These are phyloP conservation scores for Syngnathus scovelli DNA, from an alignment of 2,113 vertebrate species.

Conservation along the genomic window DNA sequence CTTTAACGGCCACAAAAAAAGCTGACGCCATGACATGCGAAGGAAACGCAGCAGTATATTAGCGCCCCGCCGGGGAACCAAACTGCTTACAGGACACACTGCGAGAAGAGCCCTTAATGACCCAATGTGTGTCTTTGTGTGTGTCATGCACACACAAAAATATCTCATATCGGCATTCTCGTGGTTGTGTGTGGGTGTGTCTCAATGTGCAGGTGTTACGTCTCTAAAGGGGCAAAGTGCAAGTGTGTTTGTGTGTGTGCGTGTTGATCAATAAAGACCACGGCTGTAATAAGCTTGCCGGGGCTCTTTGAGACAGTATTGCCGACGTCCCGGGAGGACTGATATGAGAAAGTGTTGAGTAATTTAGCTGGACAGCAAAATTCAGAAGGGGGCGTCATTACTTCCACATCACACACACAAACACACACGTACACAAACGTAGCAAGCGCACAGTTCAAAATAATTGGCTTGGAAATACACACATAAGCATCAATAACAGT, in stretches of 20 bases:
- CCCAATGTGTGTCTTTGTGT: conserved; percentile 27
- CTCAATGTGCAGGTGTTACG: conserved; percentile 32
- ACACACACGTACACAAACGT: neutral
- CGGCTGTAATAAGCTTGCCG: conserved; percentile 54
- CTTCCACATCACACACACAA: neutral
- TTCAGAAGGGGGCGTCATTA: conserved; percentile 29
- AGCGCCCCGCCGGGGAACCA: conserved; percentile 57
- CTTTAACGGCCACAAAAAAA: conserved; percentile 9
- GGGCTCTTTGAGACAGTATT: conserved; percentile 52
- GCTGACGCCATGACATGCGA: conserved; percentile 5
- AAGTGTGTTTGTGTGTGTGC: conserved; percentile 7
- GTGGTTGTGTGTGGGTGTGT: conserved; percentile 8
- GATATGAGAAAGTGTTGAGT: conserved; percentile 43
- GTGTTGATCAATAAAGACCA: conserved; percentile 58
- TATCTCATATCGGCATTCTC: neutral
- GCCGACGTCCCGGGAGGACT: conserved; percentile 43
- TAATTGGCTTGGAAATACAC: conserved; percentile 12
- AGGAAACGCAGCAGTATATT: conserved; percentile 39
- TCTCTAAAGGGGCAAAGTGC: conserved; percentile 7
- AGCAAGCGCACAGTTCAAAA: neutral
- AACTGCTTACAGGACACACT: conserved; percentile 69
- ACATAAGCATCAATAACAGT: conserved; percentile 8
- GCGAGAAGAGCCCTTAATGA: conserved; percentile 62
- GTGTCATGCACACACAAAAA: conserved; percentile 6
- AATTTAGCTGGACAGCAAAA: conserved; percentile 56